Base-by-base conservation (phyloP, 2,113 vertebrate genomes). In the Channa argus region DNA sequence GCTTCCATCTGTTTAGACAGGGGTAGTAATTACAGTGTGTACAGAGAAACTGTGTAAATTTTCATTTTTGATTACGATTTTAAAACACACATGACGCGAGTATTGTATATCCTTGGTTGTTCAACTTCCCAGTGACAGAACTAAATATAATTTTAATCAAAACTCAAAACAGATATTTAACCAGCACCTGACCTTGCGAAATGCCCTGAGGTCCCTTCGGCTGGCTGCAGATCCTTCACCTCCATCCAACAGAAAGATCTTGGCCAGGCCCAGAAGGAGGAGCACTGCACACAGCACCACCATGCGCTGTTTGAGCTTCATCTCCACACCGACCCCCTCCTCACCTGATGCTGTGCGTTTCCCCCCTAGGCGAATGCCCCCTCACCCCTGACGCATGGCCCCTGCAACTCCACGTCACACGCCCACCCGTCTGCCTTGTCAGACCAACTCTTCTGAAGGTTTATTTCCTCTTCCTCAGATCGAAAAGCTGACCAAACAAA, bases 251-350 rank as follows among this genome's bases (percentile, higher is more conserved):
- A 99, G 94, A 91, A 99, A 98, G 82, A 99, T 96, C 92, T 99
- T 99, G 71, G 96, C 98, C 91, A 99, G 96, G 87, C 98, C 97
- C 80, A 99, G 96, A 91, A 99, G 96, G 88, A 99, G 95, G 0
- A 99, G 95, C 58, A 98, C 95, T 74, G 97, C 95, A 78, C 96
- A 96, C 89, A 99, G 90, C 75, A 99, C 94, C 90, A 97, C 96
- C 12, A 99, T 94, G 38, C 98, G 95, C 94, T 99, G 98, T 94
- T 99, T 99, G 68, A 99, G 94, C 96, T 99, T 99, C 98, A 99
- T 99, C 94, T 88, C 93, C 82, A 38, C 86, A 7, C 52, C 36
- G 43, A 77, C 77, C 72, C 8, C 64, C 67, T 62, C 81, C 78
- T 80, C 86, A 59, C 77, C 64, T 33, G 56, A 66, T 38, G 56